Evolutionary conservation across 2,888 invertebrate species (phyloP), one percentile per base, ranked within the genome.

Genomic region (Lithophane semibrunnea): DNA sequence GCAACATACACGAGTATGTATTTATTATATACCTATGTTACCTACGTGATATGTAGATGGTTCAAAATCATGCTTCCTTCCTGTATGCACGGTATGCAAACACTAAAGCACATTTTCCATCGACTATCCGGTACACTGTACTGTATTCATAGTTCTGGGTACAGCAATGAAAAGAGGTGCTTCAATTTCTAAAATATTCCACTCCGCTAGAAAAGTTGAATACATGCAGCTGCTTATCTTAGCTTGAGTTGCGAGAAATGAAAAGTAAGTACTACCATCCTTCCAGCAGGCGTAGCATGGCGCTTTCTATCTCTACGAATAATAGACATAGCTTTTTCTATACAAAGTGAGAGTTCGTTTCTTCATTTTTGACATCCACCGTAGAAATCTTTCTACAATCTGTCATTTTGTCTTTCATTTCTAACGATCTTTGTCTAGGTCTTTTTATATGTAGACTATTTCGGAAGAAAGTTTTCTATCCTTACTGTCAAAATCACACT

Each of bases 1-100:
- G 42, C 65, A 77, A 44, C 49, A 49, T 58, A 81, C n/a, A 81
- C 61, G 42, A 56, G 64, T 58, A 56, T 47, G 21, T 49, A 64
- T 82, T 60, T 29, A 65, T 60, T 58, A 71, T 42, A 69, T 52
- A 60, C 44, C 24, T 69, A 65, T 29, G 21, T 49, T 42, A 72
- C 18, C 13, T 58, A 13, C 29, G 13, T 68, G 7, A 10, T 24
- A 44, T 67, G n/a, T 42, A 52, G 13, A 29, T 13, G 29, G 2
- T 67, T 67, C 7, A 29, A 29, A 67, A 66, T 24, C 47, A 66
- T 21, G 21, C 29, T 37, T 21, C 9, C 29, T 37, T 21, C 9
- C 2, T 52, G 18, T 60, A 49, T 29, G 21, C 37, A 37, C 16
- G 37, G 29, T 68, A 37, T n/a, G 29, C 21, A 52, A n/a, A 16